Evolutionary conservation across 2,113 vertebrate genomes (phyloP).

Genomic region (Globicephala melas): DNA sequence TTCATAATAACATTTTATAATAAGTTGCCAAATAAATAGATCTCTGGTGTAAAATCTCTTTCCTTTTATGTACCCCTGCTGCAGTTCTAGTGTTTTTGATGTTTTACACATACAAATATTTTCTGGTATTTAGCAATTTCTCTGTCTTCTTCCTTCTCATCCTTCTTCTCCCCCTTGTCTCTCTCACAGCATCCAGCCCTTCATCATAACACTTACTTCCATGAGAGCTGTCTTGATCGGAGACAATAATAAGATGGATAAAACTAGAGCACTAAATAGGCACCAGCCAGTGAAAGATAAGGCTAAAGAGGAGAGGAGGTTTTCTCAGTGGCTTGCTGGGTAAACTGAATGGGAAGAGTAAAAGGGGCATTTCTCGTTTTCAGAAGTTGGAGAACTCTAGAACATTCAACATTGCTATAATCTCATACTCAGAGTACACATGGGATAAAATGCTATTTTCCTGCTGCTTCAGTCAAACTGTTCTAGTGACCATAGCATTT

Average conservation of each 20-base stretch:
- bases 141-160: neutral
- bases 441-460: neutral
- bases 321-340: neutral
- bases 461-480: neutral
- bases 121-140: neutral
- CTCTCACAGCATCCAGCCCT: neutral
- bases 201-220: neutral
- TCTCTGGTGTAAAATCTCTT: neutral
- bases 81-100: neutral
- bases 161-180: neutral
- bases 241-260: neutral
- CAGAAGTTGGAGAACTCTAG: neutral
- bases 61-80: neutral
- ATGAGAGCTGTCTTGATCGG: neutral
- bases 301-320: neutral
- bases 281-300: neutral
- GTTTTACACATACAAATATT: neutral
- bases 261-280: neutral
- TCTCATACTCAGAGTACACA: neutral
- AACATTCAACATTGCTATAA: neutral
- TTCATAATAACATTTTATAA: neutral
- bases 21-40: neutral
- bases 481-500: neutral
- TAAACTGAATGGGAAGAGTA: neutral
- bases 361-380: neutral